phyloP scores from a whole-genome alignment of 2,888 invertebrate species.

The Drosophila gaucha region DNA sequence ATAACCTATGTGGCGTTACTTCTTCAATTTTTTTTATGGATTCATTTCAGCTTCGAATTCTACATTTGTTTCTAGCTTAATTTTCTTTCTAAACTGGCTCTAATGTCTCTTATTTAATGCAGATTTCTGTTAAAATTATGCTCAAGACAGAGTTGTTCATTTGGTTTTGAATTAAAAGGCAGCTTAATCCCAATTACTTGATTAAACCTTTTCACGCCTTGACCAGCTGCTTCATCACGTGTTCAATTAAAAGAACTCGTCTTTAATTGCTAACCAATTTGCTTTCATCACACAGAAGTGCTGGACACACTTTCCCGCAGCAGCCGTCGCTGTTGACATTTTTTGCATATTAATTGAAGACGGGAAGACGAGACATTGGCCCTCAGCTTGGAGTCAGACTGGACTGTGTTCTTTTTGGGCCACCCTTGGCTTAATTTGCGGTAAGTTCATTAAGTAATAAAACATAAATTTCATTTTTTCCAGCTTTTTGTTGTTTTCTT shows the following conservation, averaged over 20 bases:
- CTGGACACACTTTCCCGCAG: conserved; percentile 48
- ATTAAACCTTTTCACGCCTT: conserved; percentile 37
- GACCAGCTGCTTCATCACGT: conserved; percentile 38
- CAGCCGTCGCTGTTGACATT: conserved; percentile 77
- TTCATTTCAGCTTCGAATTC: too few species aligned
- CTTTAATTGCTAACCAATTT: conserved; percentile 75
- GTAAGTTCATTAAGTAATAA: conserved; percentile 83
- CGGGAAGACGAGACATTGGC: conserved; percentile 36
- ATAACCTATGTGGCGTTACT: too few species aligned
- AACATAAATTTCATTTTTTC: conserved; percentile 72
- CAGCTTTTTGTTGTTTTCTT: too few species aligned
- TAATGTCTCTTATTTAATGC: too few species aligned
- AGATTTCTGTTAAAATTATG: too few species aligned
- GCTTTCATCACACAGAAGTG: conserved; percentile 47
- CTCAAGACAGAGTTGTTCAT: too few species aligned
- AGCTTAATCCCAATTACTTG: conserved; percentile 5
- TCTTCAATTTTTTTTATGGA: too few species aligned
- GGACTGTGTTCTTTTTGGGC: conserved; percentile 9
- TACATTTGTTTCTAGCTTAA: too few species aligned
- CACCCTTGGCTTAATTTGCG: conserved; percentile 78
- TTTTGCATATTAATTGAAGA: conserved; percentile 82
- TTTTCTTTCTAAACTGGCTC: too few species aligned
- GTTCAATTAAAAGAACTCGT: conserved; percentile 69
- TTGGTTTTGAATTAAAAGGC: background rate
- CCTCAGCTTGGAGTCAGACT: conserved; percentile 24